Base-by-base conservation (phyloP, 1,140 invertebrate genomes). In the Neelides sp. region DNA sequence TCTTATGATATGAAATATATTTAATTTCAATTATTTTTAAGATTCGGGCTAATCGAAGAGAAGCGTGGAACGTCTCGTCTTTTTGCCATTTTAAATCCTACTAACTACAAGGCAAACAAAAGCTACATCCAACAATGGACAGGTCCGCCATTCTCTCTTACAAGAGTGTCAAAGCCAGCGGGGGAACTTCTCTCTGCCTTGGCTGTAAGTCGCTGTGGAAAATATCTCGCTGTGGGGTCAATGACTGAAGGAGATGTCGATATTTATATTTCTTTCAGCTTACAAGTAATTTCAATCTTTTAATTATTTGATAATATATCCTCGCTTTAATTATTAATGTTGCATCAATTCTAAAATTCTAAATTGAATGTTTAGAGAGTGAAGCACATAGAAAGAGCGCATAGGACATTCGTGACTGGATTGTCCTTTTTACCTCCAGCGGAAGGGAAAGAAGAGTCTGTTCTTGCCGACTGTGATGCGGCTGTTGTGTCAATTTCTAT, bases 371-470 rank as follows among this genome's bases (percentile, higher is more conserved):
- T 54, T 69, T 73, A 44, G 68, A 92, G 80, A 79, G 77, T 89
- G 39, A 74, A 92, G 54, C 79, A 82, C 65, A 78, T 92, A 61
- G 71, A 78, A 57, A 76, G 78, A 62, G 86, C 83, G 54, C 92
- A 96, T 72, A 83, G 80, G 55, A 92, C 91, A 78, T 95, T 95
- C 72, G 83, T 95, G 28, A 95, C 91, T 28, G 90, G 89, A 13
- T 69, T 95, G 45, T 81, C 89, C 68, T 94, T 95, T 71, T 69
- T 93, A 49, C 82, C 84, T 19, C 79, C 78, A 17, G 59, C 63
- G 10, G 64, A 64, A 41, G 70, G 77, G 13, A 76, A 84, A 39
- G 76, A 76, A 13, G 79, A 78, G 62, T 76, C 78, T 61, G 64
- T 76, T 10, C 68, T 69, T 34, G 77, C 82, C 24, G 82, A 85